phyloP scores from a whole-genome alignment of 2,888 invertebrate species.

The Zygogramma bicolorata region DNA sequence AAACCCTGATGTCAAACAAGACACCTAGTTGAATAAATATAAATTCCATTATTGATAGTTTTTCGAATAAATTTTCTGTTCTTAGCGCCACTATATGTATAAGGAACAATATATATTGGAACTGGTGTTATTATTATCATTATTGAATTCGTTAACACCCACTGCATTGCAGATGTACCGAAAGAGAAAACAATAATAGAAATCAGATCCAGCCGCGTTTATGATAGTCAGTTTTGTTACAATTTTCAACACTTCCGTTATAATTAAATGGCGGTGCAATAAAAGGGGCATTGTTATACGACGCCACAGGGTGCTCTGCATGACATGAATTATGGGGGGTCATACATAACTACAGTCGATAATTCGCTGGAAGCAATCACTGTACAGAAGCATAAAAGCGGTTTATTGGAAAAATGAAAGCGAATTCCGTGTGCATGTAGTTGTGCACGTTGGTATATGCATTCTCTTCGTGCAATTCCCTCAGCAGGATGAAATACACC shows the following conservation, averaged over 20 bases:
- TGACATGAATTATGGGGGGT: conserved; percentile 38
- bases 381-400: conserved; percentile 20
- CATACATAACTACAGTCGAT: conserved; percentile 32
- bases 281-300: conserved; percentile 55
- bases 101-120: no score
- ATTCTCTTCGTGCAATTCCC: neutral
- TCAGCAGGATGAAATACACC: no score
- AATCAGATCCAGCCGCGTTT: conserved; percentile 4
- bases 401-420: conserved; percentile 5
- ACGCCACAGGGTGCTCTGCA: conserved; percentile 56
- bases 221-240: conserved; percentile 32
- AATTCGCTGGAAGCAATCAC: conserved; percentile 19
- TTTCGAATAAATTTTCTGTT: no score
- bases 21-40: no score
- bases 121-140: no score
- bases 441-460: neutral
- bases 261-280: conserved; percentile 40
- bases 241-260: conserved; percentile 43
- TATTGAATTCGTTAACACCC: no score
- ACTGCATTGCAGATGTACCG: no score
- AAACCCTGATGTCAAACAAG: no score
- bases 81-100: no score
- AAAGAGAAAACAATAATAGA: conserved; percentile 5
- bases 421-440: neutral
- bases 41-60: no score